Percentiles rank a stretch among this genome's conserved stretches.
Conservation (phyloP, 2,113 vertebrate species). For the Vicugna pacos region DNA sequence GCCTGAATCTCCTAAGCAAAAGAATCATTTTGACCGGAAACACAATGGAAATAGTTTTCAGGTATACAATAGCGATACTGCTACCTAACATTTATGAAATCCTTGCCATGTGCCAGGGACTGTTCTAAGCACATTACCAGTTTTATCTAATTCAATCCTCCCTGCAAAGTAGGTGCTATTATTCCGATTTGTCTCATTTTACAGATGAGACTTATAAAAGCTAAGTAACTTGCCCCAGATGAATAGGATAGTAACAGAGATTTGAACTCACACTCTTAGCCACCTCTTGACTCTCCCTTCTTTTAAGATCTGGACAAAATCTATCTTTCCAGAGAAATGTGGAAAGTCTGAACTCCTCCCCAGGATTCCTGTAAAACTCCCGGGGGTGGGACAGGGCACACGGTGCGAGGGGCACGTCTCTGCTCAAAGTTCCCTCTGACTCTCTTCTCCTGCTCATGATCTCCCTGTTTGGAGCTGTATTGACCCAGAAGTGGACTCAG, state of each 20-base stretch:
- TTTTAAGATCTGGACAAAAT: constrained; percentile 28
- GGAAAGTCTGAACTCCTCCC: neutral
- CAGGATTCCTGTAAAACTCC: neutral
- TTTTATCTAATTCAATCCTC: neutral
- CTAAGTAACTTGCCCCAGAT: neutral
- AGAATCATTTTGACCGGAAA: neutral
- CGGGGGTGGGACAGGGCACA: neutral
- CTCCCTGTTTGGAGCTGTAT: neutral
- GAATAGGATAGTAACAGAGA: neutral
- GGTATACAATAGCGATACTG: neutral
- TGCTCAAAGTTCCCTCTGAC: neutral
- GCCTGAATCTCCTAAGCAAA: neutral
- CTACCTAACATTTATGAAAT: constrained; percentile 11
- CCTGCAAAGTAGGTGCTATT: neutral
- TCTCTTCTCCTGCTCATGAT: neutral
- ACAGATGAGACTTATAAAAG: neutral
- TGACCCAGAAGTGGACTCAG: neutral
- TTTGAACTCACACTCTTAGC: constrained; percentile 7
- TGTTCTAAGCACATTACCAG: neutral
- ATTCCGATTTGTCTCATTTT: neutral
- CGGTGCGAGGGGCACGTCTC: neutral
- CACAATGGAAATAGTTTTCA: constrained; percentile 24
- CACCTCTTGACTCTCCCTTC: neutral
- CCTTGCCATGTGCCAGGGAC: neutral
- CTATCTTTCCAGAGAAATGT: neutral